Evolutionary conservation across 2,113 vertebrate species (phyloP).

Genomic region (Xiphorhynchus elegans): DNA sequence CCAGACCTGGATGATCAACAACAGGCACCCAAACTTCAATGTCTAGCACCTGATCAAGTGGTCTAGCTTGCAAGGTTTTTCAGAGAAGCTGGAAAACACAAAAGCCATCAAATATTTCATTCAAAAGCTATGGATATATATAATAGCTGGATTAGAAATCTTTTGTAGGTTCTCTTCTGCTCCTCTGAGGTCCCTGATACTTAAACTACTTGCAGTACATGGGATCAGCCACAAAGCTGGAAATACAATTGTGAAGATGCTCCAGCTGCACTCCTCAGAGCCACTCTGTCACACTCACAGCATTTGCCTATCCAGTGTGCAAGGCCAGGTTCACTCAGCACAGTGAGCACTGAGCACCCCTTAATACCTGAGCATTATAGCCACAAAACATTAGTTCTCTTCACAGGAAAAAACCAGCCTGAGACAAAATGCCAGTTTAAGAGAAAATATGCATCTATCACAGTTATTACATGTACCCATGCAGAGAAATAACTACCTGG

Average conservation of each 20-base stretch:
- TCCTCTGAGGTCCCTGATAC: not conserved
- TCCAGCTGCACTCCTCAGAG: not conserved
- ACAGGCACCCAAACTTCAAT: not conserved
- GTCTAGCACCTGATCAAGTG: not conserved
- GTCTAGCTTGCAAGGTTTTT: not conserved
- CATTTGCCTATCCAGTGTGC: not conserved
- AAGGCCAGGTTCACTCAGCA: not conserved
- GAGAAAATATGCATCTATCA: not conserved
- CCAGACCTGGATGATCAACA: not conserved
- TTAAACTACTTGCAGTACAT: not conserved
- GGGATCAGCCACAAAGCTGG: not conserved
- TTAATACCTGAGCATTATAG: not conserved
- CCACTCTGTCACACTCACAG: no score
- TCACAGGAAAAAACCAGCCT: not conserved
- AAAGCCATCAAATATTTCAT: not conserved
- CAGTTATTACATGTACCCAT: not conserved
- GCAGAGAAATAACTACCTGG: not conserved
- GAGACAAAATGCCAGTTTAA: not conserved
- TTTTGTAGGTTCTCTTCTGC: not conserved
- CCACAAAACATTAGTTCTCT: not conserved
- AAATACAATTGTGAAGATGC: not conserved
- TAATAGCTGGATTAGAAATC: not conserved
- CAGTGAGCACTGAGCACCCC: not conserved
- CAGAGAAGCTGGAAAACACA: not conserved
- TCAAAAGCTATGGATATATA: not conserved